These are phyloP conservation scores for Cryptotis parvus DNA, from an alignment of 2,113 vertebrate genomes.

Conservation along the genomic window DNA sequence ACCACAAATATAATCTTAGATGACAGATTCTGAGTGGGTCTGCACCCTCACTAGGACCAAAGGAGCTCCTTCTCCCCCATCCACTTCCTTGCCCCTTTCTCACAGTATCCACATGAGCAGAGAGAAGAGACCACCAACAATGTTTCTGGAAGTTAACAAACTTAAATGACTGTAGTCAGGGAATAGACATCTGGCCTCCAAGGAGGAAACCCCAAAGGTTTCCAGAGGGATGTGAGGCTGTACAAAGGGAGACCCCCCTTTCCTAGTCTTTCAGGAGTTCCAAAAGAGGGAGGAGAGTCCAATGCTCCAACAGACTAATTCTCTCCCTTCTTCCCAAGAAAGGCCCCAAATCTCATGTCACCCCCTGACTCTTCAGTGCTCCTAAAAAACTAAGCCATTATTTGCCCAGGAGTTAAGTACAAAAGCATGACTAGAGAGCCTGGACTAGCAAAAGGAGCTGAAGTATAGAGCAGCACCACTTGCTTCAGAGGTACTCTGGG, in stretches of 20 bases:
- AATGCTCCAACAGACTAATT: neutral
- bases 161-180: neutral
- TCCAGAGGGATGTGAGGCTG: neutral
- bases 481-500: constrained; percentile 29
- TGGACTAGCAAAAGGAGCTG: neutral
- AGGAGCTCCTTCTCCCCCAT: neutral
- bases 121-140: constrained; percentile 26
- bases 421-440: constrained; percentile 13
- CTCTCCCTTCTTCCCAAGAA: constrained; percentile 6
- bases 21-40: neutral
- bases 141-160: constrained; percentile 32
- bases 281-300: neutral
- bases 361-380: neutral
- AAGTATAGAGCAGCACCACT: neutral
- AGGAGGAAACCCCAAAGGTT: constrained; percentile 35
- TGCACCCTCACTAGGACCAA: neutral
- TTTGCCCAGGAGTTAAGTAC: neutral
- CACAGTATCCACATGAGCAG: neutral
- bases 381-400: constrained; percentile 33
- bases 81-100: constrained; percentile 19
- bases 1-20: too few species aligned
- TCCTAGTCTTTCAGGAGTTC: neutral
- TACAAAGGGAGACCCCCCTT: neutral
- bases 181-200: constrained; percentile 14
- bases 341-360: neutral